A percentile compares a stretch with the other conserved stretches of the same genome.
These are phyloP conservation scores for Zaprionus kolodkinae DNA, from an alignment of 1,140 invertebrate genomes.

Conservation along the genomic window DNA sequence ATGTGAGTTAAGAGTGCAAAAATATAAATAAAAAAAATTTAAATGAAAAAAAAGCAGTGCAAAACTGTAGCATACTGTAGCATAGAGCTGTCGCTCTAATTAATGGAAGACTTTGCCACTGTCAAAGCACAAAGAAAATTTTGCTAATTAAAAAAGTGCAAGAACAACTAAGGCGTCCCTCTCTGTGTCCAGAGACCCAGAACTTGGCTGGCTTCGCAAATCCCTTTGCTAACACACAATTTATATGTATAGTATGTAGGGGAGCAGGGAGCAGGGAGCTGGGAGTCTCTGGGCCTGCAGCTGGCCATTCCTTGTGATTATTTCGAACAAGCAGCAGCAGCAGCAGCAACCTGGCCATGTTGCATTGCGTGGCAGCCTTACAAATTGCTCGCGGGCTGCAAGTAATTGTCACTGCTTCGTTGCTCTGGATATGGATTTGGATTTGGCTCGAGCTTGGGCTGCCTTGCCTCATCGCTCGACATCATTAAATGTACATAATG, in stretches of 20 bases:
- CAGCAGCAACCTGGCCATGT: slow-evolving; percentile 56
- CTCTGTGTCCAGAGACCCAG: slow-evolving; percentile 30
- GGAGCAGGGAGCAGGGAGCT: neutral
- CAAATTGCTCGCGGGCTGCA: slow-evolving; percentile 77
- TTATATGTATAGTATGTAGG: slow-evolving; percentile 3
- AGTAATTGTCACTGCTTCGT: slow-evolving; percentile 77
- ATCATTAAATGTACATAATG: slow-evolving; percentile 80
- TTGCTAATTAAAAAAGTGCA: slow-evolving; percentile 77
- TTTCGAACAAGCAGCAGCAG: slow-evolving; percentile 64
- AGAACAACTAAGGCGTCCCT: slow-evolving; percentile 25
- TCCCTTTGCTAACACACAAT: slow-evolving; percentile 18
- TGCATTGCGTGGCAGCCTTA: slow-evolving; percentile 57
- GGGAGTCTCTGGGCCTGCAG: slow-evolving; percentile 1
- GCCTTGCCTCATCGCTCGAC: slow-evolving; percentile 46
- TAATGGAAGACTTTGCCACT: slow-evolving; percentile 72
- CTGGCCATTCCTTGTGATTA: slow-evolving; percentile 75
- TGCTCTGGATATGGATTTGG: slow-evolving; percentile 57
- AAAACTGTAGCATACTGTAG: slow-evolving; percentile 42
- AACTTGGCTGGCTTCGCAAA: slow-evolving; percentile 35
- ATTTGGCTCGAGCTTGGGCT: slow-evolving; percentile 43
- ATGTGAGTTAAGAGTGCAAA: slow-evolving; percentile 8
- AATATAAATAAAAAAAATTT: slow-evolving; percentile 2
- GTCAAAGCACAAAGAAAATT: slow-evolving; percentile 74
- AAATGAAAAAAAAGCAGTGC: neutral
- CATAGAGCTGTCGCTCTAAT: slow-evolving; percentile 63